phyloP scores from a whole-genome alignment of 2,113 vertebrate species.

The Pyxicephalus adspersus region DNA sequence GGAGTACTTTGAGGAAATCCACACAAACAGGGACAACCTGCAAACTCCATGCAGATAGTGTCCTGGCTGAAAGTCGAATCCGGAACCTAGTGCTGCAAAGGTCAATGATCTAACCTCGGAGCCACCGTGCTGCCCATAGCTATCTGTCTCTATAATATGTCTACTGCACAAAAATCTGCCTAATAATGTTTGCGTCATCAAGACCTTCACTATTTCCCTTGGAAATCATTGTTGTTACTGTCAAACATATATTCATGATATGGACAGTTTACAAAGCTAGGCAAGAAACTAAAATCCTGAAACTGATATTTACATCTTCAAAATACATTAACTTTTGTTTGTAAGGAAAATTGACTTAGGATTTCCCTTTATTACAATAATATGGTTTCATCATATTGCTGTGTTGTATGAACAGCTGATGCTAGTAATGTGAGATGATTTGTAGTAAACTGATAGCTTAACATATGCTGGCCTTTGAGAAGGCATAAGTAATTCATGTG shows the following conservation, averaged over 20 bases:
- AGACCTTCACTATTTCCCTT: too few species aligned
- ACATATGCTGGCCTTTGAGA: conserved; percentile 29
- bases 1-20: too few species aligned
- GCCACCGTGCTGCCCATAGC: too few species aligned
- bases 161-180: too few species aligned
- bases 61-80: too few species aligned
- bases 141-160: too few species aligned
- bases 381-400: background rate
- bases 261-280: background rate
- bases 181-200: too few species aligned
- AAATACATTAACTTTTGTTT: background rate
- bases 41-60: too few species aligned
- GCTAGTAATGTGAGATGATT: conserved; percentile 25
- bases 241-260: background rate
- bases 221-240: background rate
- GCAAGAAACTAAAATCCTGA: background rate
- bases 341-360: background rate
- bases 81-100: too few species aligned
- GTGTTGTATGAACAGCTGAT: conserved; percentile 24
- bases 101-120: too few species aligned
- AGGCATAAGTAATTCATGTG: conserved; percentile 16
- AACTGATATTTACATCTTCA: conserved; percentile 9
- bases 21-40: too few species aligned
- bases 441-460: conserved; percentile 11
- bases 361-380: background rate